Percentiles rank a stretch among this genome's conserved stretches.
These are phyloP conservation scores for Noctua comes DNA, from an alignment of 2,888 invertebrate species.

Conservation along the genomic window DNA sequence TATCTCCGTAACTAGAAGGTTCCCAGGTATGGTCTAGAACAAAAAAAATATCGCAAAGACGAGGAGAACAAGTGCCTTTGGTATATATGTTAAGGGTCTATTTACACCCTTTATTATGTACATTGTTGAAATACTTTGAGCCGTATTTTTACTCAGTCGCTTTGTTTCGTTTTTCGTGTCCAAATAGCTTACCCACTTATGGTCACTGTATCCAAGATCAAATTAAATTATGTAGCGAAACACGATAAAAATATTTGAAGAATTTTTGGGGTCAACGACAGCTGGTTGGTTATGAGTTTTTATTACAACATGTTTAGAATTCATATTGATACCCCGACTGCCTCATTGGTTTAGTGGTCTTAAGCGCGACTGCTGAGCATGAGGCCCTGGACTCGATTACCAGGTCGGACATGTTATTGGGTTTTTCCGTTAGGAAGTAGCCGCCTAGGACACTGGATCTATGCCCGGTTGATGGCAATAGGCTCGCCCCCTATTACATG, in stretches of 20 bases:
- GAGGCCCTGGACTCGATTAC: not conserved
- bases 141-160: not conserved
- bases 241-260: too few species aligned
- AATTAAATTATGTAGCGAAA: too few species aligned
- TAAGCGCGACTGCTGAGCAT: not conserved
- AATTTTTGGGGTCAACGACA: too few species aligned
- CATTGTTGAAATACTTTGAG: not conserved
- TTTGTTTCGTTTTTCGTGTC: not conserved
- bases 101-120: too few species aligned
- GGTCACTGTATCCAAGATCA: too few species aligned
- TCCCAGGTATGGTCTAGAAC: too few species aligned
- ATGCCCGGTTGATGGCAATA: not conserved
- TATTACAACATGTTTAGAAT: not conserved
- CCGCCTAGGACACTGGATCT: not conserved
- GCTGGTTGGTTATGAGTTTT: too few species aligned
- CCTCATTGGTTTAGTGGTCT: not conserved
- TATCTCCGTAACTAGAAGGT: too few species aligned
- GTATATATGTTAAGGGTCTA: too few species aligned
- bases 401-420: not conserved
- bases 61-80: too few species aligned
- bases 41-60: too few species aligned
- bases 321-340: not conserved
- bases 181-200: not conserved
- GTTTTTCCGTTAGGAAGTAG: too few species aligned
- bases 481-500: not conserved